phyloP scores from a whole-genome alignment of 1,140 invertebrate genomes.

The Procambarus virginalis region DNA sequence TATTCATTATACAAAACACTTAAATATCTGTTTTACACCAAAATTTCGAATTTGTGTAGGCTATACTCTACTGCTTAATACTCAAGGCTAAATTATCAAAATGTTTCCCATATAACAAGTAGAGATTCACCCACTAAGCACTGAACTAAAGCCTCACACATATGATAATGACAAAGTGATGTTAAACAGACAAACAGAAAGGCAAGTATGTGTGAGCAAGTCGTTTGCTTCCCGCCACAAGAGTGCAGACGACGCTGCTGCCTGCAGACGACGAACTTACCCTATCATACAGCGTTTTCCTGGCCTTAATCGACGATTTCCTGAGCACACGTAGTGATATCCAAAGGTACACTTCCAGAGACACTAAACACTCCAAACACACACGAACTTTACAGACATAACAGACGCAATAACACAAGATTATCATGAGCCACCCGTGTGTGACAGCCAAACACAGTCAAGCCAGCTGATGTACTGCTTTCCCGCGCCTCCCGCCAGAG shows the following conservation, averaged over 20 bases:
- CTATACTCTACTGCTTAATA: no score
- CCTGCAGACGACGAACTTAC: conserved; percentile 10
- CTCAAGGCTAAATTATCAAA: no score
- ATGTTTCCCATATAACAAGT: no score
- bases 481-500: not conserved
- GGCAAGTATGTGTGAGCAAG: no score
- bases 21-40: no score
- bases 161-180: no score
- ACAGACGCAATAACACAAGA: not conserved
- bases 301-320: not conserved
- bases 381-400: not conserved
- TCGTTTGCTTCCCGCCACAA: not conserved
- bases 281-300: not conserved
- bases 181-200: no score
- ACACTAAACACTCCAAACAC: not conserved
- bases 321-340: not conserved
- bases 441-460: not conserved
- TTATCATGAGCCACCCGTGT: not conserved
- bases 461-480: conserved; percentile 8
- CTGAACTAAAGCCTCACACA: no score
- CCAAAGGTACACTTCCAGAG: not conserved
- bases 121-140: no score
- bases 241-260: not conserved
- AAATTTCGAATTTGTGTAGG: no score
- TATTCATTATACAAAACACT: no score